Conservation (phyloP, 2,113 vertebrate species). For the Melozone crissalis region DNA sequence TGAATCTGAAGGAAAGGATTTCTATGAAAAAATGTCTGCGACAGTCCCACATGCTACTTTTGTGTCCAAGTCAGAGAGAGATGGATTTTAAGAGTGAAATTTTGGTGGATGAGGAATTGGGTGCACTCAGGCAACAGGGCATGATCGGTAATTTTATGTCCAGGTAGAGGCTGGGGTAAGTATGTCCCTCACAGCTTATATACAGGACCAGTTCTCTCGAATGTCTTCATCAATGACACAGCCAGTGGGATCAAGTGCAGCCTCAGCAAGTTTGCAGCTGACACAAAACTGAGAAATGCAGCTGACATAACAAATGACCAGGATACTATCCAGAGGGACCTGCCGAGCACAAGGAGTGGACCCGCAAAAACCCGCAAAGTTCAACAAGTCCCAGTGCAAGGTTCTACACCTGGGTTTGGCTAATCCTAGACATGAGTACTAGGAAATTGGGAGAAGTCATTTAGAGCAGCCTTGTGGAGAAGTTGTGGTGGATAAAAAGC, state of each 20-base stretch:
- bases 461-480: not conserved
- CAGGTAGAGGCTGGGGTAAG: no score
- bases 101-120: not conserved
- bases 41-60: not conserved
- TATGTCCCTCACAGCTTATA: no score
- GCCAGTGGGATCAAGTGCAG: not conserved
- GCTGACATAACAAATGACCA: not conserved
- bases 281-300: not conserved
- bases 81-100: not conserved
- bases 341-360: not conserved
- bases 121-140: not conserved
- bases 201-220: not conserved
- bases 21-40: no score
- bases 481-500: not conserved
- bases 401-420: no score
- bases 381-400: not conserved
- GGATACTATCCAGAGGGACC: not conserved
- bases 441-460: not conserved
- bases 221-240: not conserved
- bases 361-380: not conserved
- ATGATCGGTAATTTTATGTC: not conserved
- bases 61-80: fast-evolving
- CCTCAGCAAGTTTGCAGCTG: not conserved
- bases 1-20: no score
- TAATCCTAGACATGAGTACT: not conserved